A percentile compares a stretch with the other conserved stretches of the same genome.
Evolutionary conservation across 2,888 invertebrate species (phyloP).

Genomic region (Coecobrya sp.): DNA sequence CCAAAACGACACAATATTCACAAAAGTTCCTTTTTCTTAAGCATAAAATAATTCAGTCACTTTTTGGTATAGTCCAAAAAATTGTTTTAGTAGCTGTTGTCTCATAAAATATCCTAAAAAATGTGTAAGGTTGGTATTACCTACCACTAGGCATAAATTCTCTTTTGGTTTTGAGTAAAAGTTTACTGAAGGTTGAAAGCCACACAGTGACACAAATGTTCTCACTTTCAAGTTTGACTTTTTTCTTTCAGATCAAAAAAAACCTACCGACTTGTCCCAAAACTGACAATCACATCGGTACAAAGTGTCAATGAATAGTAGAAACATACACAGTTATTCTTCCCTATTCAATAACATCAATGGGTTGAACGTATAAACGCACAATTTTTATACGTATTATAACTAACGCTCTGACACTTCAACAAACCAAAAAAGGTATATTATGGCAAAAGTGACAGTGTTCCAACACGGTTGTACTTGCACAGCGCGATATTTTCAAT

Average conservation of each 20-base stretch:
- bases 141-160: background rate
- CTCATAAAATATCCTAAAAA: background rate
- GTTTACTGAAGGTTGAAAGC: slow-evolving; percentile 66
- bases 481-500: slow-evolving; percentile 36
- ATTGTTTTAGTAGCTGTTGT: too few relatives aligned
- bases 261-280: slow-evolving; percentile 62
- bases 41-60: too few relatives aligned
- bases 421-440: slow-evolving; percentile 23
- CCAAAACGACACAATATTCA: background rate
- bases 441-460: slow-evolving; percentile 40
- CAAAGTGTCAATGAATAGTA: slow-evolving; percentile 46
- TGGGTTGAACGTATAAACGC: background rate
- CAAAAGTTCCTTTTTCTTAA: background rate
- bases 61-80: too few relatives aligned
- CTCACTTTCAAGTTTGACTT: slow-evolving; percentile 42
- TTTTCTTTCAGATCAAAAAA: background rate
- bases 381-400: slow-evolving; percentile 7
- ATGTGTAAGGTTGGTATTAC: background rate
- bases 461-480: slow-evolving; percentile 5
- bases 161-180: slow-evolving; percentile 15
- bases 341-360: background rate
- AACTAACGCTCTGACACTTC: background rate
- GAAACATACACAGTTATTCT: background rate
- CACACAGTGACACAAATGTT: slow-evolving; percentile 68
- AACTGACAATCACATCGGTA: slow-evolving; percentile 66